Evolutionary conservation across 2,888 invertebrate genomes (phyloP), one percentile per base, ranked within the genome.

Genomic region (Trachelus troglodyta): DNA sequence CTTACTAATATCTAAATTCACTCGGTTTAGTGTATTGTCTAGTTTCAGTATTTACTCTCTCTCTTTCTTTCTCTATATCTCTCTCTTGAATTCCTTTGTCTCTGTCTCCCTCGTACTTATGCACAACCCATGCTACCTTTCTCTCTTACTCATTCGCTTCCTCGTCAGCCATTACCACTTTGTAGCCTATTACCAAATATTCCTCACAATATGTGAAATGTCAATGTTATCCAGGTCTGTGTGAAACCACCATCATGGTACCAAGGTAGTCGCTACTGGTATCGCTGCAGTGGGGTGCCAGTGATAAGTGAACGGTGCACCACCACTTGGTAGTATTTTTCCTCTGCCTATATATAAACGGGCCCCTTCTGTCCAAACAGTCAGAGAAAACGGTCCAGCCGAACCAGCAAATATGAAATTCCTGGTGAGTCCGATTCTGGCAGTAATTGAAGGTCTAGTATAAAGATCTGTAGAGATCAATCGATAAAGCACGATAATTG

Each of bases 281-380:
- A 40, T 40, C 40, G 15, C 6, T 40, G 4, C 40, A 40, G 40
- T 40, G 40, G 40, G 40, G 40, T 40, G 40, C 40, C 15, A 40
- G 40, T 40, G 40, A 40, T 40, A 40, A 40, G 40, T 40, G 40
- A 40, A 40, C 40, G 40, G 40, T 15, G 15, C 40, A 15, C 40
- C 40, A 40, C 40, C 40, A 40, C 40, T 40, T 40, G 40, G 30
- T 69, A 30, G 69, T 86, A 87, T 87, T 85, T 86, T 85, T 84
- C 84, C 71, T 79, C 80, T 77, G 81, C 86, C 69, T 40, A 75
- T 87, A 88, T 88, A 88, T 88, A 88, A 88, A 83, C 83, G 84
- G 85, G 83, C 84, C 81, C 77, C 76, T 74, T 12, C 76, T 68
- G 76, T 69, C 69, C 69, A 33, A 33, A 69, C 69, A 69, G 69